These are phyloP conservation scores for Neuroscelio doddi DNA, from an alignment of 2,888 invertebrate species.

Conservation along the genomic window DNA sequence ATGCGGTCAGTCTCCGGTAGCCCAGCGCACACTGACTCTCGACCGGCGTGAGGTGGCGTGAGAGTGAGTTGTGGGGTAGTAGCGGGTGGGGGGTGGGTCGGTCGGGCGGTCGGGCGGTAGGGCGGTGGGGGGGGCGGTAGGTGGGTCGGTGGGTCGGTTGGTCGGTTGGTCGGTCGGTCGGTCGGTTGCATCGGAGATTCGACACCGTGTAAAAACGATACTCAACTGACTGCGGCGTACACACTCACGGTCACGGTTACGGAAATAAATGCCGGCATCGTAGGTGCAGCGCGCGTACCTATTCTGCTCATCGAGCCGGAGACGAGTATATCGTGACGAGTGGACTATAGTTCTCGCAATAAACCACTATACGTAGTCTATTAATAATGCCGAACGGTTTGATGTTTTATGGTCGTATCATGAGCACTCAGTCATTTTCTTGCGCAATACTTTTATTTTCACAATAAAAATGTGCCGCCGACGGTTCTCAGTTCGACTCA, in stretches of 20 bases:
- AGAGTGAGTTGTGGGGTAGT: no score
- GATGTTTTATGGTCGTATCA: conserved; percentile 65
- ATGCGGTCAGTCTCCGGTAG: no score
- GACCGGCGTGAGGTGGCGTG: no score
- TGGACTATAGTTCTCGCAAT: conserved; percentile 57
- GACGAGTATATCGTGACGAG: conserved; percentile 15
- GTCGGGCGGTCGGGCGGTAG: no score
- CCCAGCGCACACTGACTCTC: no score
- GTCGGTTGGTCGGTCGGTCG: no score
- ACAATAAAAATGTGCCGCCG: conserved; percentile 55
- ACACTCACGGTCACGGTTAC: conserved; percentile 52
- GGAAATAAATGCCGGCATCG: conserved; percentile 27
- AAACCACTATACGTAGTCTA: conserved; percentile 61
- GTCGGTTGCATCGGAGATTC: conserved; percentile 19
- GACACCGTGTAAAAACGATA: conserved; percentile 46
- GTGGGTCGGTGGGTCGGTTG: no score
- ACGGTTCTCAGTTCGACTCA: conserved; percentile 44
- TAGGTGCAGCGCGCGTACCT: conserved; percentile 26
- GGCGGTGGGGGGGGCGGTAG: no score
- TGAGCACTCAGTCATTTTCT: conserved; percentile 62
- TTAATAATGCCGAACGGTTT: conserved; percentile 66
- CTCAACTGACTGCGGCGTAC: conserved; percentile 3
- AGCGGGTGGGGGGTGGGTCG: no score
- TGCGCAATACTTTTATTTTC: conserved; percentile 65
- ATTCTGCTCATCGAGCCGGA: background rate